A percentile compares a stretch with the other conserved stretches of the same genome.
Conservation (phyloP, 1,140 invertebrate species). For the Adoxophyes honmai region DNA sequence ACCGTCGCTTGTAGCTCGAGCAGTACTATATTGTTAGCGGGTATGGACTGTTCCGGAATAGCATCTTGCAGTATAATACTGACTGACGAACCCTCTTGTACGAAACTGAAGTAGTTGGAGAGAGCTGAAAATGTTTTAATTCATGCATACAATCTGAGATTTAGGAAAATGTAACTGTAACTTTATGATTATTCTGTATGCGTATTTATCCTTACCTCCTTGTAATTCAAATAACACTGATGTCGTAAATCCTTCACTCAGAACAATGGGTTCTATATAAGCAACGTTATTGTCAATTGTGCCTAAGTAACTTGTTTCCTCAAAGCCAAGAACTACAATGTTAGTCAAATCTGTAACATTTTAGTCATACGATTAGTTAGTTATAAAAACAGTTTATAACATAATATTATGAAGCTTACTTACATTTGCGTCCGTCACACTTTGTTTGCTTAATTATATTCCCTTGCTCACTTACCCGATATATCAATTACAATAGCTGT, state of each 20-base stretch:
- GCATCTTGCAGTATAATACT: background rate
- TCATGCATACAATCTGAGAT: constrained; percentile 16
- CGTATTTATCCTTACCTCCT: constrained; percentile 18
- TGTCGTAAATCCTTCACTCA: constrained; percentile 13
- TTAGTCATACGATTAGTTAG: background rate
- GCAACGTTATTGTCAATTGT: constrained; percentile 15
- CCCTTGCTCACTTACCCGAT: constrained; percentile 15
- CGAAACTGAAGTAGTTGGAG: constrained; percentile 11
- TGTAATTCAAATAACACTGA: constrained; percentile 15
- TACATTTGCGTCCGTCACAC: background rate
- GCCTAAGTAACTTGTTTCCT: constrained; percentile 20
- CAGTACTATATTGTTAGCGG: constrained; percentile 17
- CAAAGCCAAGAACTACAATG: constrained; percentile 18
- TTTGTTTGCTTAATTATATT: background rate
- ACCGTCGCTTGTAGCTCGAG: constrained; percentile 21
- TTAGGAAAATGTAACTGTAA: constrained; percentile 22
- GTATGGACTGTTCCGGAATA: constrained; percentile 18
- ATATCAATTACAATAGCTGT: constrained; percentile 11
- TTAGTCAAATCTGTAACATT: constrained; percentile 13
- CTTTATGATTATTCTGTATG: no score
- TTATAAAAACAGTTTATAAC: no score
- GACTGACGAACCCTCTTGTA: background rate
- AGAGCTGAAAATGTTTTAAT: constrained; percentile 19
- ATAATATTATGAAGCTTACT: background rate
- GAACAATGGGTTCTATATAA: constrained; percentile 6